These are phyloP conservation scores for Gambusia yucatana DNA, from an alignment of 2,797 vertebrate genomes.

Conservation along the genomic window DNA sequence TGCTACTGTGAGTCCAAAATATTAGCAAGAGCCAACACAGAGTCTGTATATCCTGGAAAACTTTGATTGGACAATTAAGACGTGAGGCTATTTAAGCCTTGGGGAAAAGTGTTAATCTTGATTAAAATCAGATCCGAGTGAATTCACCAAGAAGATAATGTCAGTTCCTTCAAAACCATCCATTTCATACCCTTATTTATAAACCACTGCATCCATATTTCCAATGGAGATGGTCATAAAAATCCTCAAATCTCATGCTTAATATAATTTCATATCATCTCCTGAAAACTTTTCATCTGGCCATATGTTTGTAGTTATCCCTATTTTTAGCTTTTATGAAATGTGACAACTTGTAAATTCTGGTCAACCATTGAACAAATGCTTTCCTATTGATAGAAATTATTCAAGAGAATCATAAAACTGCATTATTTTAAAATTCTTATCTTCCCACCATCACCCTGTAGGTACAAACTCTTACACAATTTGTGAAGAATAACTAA, in stretches of 20 bases:
- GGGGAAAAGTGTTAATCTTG: conserved; percentile 31
- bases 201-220: background rate
- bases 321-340: background rate
- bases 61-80: conserved; percentile 31
- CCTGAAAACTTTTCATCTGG: background rate
- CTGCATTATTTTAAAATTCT: background rate
- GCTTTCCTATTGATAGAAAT: background rate
- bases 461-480: background rate
- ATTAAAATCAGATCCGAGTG: too few relatives aligned
- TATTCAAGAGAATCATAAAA: background rate
- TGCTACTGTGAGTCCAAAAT: conserved; percentile 36
- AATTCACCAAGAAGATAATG: too few relatives aligned
- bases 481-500: background rate
- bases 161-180: background rate
- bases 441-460: too few relatives aligned
- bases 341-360: background rate
- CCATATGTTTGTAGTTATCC: background rate
- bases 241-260: background rate
- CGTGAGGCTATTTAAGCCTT: conserved; percentile 22
- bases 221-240: background rate
- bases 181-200: background rate
- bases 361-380: background rate
- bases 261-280: background rate
- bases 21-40: conserved; percentile 57
- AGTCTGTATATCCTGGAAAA: conserved; percentile 43